Conservation (phyloP, 2,888 invertebrate genomes). For the Leptopilina myrica region DNA sequence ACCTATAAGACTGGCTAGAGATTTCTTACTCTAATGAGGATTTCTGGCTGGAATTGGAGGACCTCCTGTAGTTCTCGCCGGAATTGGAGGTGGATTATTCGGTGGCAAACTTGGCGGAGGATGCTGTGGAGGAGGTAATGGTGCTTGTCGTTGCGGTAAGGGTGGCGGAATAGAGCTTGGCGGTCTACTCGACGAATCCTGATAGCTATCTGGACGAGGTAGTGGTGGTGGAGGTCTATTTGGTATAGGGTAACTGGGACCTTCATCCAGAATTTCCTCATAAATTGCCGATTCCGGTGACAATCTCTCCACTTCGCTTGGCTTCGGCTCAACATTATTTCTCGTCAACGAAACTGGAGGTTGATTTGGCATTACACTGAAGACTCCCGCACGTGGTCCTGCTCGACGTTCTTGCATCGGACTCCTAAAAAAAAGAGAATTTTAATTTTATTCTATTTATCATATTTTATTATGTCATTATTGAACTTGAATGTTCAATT, state of each 20-base stretch:
- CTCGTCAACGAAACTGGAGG: constrained; percentile 54
- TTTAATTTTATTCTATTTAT: too few species aligned
- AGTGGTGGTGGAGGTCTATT: constrained; percentile 73
- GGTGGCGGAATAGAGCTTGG: constrained; percentile 71
- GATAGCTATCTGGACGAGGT: constrained; percentile 65
- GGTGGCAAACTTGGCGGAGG: constrained; percentile 76
- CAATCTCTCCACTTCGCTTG: constrained; percentile 51
- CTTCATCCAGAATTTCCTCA: constrained; percentile 73
- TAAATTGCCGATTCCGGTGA: constrained; percentile 74
- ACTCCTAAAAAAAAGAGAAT: constrained; percentile 56
- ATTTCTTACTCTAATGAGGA: constrained; percentile 61
- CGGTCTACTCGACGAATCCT: constrained; percentile 60
- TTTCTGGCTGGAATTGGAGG: constrained; percentile 83
- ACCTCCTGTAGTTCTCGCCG: constrained; percentile 80
- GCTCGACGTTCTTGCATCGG: constrained; percentile 68
- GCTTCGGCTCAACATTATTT: constrained; percentile 48
- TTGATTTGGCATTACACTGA: constrained; percentile 71
- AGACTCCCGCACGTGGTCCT: constrained; percentile 70
- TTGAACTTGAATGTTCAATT: too few species aligned
- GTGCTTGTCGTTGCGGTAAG: constrained; percentile 70
- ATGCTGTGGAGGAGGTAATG: constrained; percentile 70
- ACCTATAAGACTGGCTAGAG: constrained; percentile 27
- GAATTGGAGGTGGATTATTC: constrained; percentile 76
- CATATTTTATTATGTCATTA: too few species aligned
- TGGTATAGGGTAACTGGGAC: constrained; percentile 70